Conservation (phyloP, 2,113 vertebrate species). For the Eira barbara region DNA sequence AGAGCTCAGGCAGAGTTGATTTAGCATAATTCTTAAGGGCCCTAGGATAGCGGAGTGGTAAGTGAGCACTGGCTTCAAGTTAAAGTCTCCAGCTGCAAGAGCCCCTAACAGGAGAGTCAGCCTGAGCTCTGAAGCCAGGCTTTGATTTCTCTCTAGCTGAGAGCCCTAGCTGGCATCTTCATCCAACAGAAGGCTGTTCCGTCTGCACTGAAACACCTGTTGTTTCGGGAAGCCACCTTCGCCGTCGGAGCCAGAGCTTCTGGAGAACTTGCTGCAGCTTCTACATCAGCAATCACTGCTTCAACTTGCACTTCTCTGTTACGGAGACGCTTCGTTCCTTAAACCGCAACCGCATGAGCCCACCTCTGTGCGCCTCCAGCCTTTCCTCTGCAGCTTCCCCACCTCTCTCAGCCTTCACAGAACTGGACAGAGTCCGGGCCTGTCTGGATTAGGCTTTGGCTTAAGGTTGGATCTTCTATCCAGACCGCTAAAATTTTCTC, state of each 20-base stretch:
- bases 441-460: neutral
- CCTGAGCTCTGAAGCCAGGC: too few relatives aligned
- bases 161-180: too few relatives aligned
- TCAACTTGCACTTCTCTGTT: neutral
- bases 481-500: neutral
- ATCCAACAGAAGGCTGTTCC: too few relatives aligned
- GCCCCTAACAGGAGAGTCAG: too few relatives aligned
- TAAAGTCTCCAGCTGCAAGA: too few relatives aligned
- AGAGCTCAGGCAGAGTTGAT: neutral
- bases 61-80: too few relatives aligned
- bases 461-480: neutral
- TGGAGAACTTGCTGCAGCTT: neutral
- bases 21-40: neutral
- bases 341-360: neutral
- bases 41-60: too few relatives aligned
- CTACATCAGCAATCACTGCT: neutral
- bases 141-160: too few relatives aligned
- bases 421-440: neutral
- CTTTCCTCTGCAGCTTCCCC: neutral
- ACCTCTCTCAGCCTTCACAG: neutral
- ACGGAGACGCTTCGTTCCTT: neutral
- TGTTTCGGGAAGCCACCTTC: neutral
- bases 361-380: neutral
- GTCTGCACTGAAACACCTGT: neutral
- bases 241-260: neutral